phyloP scores from a whole-genome alignment of 2,888 invertebrate genomes.

The Cepaea hortensis region DNA sequence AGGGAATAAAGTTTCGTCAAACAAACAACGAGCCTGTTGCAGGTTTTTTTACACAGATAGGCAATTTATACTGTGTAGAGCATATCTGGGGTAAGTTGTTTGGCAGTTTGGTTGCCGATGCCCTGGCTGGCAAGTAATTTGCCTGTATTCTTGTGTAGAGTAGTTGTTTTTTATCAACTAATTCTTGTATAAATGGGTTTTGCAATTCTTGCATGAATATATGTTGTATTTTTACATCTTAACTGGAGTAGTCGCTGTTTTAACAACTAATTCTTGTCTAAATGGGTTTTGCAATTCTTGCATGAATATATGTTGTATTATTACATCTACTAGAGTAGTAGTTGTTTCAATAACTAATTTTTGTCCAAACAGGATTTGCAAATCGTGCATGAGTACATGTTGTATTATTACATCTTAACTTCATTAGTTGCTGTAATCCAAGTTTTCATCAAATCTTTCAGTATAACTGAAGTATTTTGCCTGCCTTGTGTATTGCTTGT shows the following conservation, averaged over 20 bases:
- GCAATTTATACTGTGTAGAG: conserved; percentile 96
- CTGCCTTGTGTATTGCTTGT: background rate
- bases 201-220: background rate
- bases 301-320: conserved; percentile 1
- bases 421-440: too few species aligned
- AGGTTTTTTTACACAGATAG: conserved; percentile 98
- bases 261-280: background rate
- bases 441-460: too few species aligned
- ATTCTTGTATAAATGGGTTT: background rate
- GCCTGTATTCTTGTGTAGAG: background rate
- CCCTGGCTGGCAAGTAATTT: background rate
- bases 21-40: conserved; percentile 96
- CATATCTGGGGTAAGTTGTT: conserved; percentile 96
- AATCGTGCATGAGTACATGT: conserved; percentile 1
- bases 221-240: background rate
- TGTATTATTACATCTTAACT: background rate
- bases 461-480: background rate
- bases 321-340: background rate
- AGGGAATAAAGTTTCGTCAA: conserved; percentile 90
- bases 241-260: background rate
- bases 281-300: background rate
- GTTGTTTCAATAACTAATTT: background rate
- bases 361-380: background rate
- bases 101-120: background rate
- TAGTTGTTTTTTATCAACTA: background rate